These are phyloP conservation scores for Salticus scenicus DNA, from an alignment of 2,888 invertebrate genomes.

Conservation along the genomic window DNA sequence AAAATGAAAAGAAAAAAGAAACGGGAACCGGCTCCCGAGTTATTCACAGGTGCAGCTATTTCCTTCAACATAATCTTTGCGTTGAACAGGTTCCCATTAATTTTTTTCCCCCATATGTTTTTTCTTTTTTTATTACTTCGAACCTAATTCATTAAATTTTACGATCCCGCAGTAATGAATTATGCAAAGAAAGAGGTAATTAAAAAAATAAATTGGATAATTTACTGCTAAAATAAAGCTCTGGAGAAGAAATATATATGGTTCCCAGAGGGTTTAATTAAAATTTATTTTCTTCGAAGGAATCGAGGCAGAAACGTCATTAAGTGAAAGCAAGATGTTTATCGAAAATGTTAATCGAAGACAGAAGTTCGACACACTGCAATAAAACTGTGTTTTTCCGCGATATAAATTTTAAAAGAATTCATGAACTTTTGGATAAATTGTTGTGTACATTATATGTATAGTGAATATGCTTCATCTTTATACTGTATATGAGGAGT, in stretches of 20 bases:
- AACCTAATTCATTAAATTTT: slow-evolving; percentile 2
- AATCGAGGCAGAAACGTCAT: no score
- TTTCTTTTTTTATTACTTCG: background rate
- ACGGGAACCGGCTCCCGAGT: slow-evolving; percentile 40
- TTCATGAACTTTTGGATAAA: no score
- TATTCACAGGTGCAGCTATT: slow-evolving; percentile 35
- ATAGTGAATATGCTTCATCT: no score
- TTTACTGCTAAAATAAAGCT: background rate
- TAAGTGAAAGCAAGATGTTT: no score
- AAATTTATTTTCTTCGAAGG: no score
- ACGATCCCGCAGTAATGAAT: background rate
- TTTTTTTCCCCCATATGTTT: background rate
- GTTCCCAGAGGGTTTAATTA: background rate
- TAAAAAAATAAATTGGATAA: background rate
- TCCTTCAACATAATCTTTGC: slow-evolving; percentile 16
- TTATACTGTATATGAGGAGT: no score
- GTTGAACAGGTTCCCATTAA: background rate
- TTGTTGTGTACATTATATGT: no score
- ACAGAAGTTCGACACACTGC: no score
- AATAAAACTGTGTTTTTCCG: no score
- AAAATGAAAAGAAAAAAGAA: slow-evolving; percentile 7
- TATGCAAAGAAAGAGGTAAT: background rate
- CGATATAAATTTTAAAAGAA: no score
- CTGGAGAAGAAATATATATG: background rate
- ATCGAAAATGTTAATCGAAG: no score